Evolutionary conservation across 2,113 vertebrate genomes (phyloP).

Genomic region (Psittacula cyanocephala): DNA sequence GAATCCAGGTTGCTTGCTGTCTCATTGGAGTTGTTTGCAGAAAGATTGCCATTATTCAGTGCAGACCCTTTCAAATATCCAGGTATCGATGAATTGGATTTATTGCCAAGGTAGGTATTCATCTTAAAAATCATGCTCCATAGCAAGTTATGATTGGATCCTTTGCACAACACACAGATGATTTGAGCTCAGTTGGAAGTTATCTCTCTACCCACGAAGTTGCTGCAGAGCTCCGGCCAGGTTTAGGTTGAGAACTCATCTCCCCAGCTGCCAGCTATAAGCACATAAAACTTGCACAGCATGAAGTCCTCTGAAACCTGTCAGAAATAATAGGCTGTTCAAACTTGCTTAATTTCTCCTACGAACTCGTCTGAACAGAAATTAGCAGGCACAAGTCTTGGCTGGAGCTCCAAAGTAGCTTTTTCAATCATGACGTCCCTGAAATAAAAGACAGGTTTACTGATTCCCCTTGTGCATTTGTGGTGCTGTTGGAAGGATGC

Average conservation of each 20-base stretch:
- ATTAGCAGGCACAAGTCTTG: not conserved
- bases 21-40: constrained; percentile 76
- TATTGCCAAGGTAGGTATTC: constrained; percentile 62
- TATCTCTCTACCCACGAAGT: constrained; percentile 33
- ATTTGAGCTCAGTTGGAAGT: constrained; percentile 56
- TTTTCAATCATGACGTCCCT: not conserved
- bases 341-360: constrained; percentile 45
- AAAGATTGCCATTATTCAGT: constrained; percentile 57
- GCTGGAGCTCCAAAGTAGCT: not conserved
- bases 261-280: constrained; percentile 10
- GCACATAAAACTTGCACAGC: constrained; percentile 3
- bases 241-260: constrained; percentile 16
- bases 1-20: constrained; percentile 72
- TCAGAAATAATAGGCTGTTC: constrained; percentile 36
- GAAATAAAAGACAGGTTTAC: constrained; percentile 4
- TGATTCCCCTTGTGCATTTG: not conserved
- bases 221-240: constrained; percentile 6
- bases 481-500: constrained; percentile 37
- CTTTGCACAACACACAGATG: not conserved
- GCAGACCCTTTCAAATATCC: constrained; percentile 63
- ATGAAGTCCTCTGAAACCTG: constrained; percentile 35
- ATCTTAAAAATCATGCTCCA: constrained; percentile 78
- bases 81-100: constrained; percentile 67
- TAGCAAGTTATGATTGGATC: constrained; percentile 63
- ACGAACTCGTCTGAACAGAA: not conserved